Evolutionary conservation across 2,797 vertebrate genomes (phyloP), one percentile per base, ranked within the genome.

Genomic region (Caiman crocodilus): DNA sequence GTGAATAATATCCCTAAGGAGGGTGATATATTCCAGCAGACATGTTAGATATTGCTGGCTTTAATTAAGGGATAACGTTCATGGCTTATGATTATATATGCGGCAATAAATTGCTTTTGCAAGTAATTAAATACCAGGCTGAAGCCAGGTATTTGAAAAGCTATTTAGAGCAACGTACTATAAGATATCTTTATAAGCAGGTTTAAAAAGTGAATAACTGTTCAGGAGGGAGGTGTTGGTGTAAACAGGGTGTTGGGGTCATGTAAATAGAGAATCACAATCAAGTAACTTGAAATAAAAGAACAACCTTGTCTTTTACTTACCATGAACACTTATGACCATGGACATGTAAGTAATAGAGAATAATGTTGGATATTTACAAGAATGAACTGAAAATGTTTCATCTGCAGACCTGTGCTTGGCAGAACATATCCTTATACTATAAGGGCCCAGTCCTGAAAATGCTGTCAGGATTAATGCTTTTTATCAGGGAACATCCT

Each of bases 81-180:
- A 35, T 23, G 21, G 17, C 28, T 88, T 60, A 92, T 55, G n/a
- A 85, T 87, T 92, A 75, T 83, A 57, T 58, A 80, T 35, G 14
- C 21, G 83, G 42, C 4, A 94, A 87, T 84, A 79, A 93, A 90
- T 82, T 14, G 6, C n/a, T 85, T 96, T 94, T 93, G 23, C 20
- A 83, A 63, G 56, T 91, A 90, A 77, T 89, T 84, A 89, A 94
- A 86, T 82, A 35, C 25, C n/a, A 82, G 5, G 42, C 17, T 84
- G 76, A 90, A 93, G 55, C 17, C 0, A 83, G 7, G 5, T 30
- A 59, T 87, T 83, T 74, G 12, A 71, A 82, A 67, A 88, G 14
- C 14, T 79, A 67, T 92, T 85, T 59, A 82, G 4, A 73, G 6
- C 14, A 84, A 90, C 2, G 56, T 7, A 79, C 3, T 4, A 15